Evolutionary conservation across 2,113 vertebrate species (phyloP).

Genomic region (Caretta caretta): DNA sequence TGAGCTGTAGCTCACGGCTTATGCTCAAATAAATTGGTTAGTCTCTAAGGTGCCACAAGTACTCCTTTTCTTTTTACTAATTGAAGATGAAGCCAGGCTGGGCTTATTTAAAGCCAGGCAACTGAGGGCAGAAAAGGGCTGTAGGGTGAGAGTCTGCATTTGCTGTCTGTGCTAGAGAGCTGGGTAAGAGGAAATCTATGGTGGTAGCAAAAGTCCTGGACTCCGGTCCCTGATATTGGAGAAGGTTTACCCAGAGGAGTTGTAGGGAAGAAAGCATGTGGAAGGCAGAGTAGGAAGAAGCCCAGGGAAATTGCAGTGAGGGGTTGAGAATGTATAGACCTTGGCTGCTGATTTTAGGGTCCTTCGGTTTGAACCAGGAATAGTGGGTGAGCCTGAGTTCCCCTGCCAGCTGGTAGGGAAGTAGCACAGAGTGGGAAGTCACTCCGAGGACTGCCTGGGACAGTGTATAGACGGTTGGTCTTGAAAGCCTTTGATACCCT

Average conservation of each 20-base stretch:
- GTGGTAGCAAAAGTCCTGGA: too few relatives aligned
- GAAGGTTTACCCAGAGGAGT: not conserved
- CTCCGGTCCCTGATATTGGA: not conserved
- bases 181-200: too few relatives aligned
- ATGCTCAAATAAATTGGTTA: too few relatives aligned
- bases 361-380: not conserved
- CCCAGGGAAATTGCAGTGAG: not conserved
- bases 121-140: too few relatives aligned
- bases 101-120: too few relatives aligned
- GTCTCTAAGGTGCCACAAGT: too few relatives aligned
- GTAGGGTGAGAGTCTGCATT: too few relatives aligned
- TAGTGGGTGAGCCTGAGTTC: not conserved
- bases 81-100: too few relatives aligned
- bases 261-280: not conserved
- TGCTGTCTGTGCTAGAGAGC: too few relatives aligned
- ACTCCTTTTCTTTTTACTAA: too few relatives aligned
- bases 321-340: not conserved
- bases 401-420: not conserved
- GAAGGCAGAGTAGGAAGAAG: not conserved
- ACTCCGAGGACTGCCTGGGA: not conserved
- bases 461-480: not conserved
- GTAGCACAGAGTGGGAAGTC: not conserved
- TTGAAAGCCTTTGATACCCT: not conserved
- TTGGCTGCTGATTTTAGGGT: too few relatives aligned
- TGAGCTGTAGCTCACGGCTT: too few relatives aligned